These are phyloP conservation scores for Mesorhabditis sp. DNA, from an alignment of 2,888 invertebrate genomes.

Conservation along the genomic window DNA sequence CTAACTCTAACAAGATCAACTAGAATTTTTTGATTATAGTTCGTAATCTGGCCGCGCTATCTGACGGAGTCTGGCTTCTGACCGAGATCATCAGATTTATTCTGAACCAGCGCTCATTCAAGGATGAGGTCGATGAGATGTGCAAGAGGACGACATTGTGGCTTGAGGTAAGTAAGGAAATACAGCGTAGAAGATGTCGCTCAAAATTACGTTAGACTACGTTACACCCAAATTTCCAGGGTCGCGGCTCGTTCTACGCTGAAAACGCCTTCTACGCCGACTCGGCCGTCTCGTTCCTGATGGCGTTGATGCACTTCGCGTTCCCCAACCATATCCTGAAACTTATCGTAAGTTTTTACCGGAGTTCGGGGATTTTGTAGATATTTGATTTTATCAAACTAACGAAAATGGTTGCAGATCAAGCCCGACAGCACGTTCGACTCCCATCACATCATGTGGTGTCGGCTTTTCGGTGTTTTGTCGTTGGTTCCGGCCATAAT, in stretches of 20 bases:
- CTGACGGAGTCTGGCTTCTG: slow-evolving; percentile 44
- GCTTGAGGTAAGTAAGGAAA: slow-evolving; percentile 30
- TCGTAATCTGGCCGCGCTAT: slow-evolving; percentile 32
- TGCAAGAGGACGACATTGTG: slow-evolving; percentile 44
- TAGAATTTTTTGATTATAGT: slow-evolving; percentile 22
- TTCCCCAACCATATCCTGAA: slow-evolving; percentile 49
- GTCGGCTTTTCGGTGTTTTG: slow-evolving; percentile 43
- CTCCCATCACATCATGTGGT: slow-evolving; percentile 47
- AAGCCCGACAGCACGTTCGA: slow-evolving; percentile 42
- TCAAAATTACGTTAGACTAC: too few relatives aligned
- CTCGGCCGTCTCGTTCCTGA: slow-evolving; percentile 36
- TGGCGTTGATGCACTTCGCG: slow-evolving; percentile 47
- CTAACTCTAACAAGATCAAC: background rate
- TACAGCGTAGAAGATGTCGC: too few relatives aligned
- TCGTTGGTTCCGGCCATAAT: slow-evolving; percentile 37
- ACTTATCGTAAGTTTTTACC: slow-evolving; percentile 30
- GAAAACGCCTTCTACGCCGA: slow-evolving; percentile 46
- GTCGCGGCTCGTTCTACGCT: slow-evolving; percentile 32
- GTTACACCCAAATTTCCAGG: slow-evolving; percentile 19
- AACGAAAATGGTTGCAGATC: too few relatives aligned
- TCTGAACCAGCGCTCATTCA: slow-evolving; percentile 22
- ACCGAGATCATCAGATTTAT: slow-evolving; percentile 36
- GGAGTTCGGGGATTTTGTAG: too few relatives aligned
- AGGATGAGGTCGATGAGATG: slow-evolving; percentile 41
- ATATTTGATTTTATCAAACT: too few relatives aligned